phyloP scores from a whole-genome alignment of 2,113 vertebrate genomes.

The Pterocles orientalis region DNA sequence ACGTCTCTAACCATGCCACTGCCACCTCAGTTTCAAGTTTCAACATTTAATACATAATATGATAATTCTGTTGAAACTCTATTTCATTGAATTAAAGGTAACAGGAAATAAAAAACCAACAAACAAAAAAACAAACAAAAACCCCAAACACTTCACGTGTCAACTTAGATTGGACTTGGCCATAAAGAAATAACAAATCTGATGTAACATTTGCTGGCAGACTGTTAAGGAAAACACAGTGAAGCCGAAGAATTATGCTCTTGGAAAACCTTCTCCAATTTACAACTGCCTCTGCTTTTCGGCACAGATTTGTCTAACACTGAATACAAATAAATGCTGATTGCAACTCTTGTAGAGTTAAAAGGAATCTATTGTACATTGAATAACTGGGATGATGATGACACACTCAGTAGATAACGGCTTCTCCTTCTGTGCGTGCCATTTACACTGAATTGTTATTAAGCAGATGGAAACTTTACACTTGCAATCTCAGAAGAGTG shows the following conservation, averaged over 20 bases:
- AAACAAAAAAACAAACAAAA: not conserved
- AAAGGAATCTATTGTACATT: not conserved
- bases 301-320: not conserved
- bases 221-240: not conserved
- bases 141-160: not conserved
- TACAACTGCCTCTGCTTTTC: not conserved
- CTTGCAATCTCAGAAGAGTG: not conserved
- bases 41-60: not conserved
- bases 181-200: not conserved
- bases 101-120: not conserved
- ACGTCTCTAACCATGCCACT: not conserved
- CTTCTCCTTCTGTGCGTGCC: not conserved
- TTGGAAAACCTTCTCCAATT: not conserved
- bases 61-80: not conserved
- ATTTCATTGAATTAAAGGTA: not conserved
- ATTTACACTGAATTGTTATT: constrained; percentile 5
- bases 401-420: not conserved
- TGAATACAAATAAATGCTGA: constrained; percentile 32
- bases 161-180: not conserved
- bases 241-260: not conserved
- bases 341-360: not conserved
- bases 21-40: not conserved
- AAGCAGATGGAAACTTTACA: constrained; percentile 14
- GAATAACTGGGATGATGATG: not conserved
- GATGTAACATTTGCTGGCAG: not conserved